phyloP scores from a whole-genome alignment of 2,888 invertebrate genomes.

The Tholera decimalis region DNA sequence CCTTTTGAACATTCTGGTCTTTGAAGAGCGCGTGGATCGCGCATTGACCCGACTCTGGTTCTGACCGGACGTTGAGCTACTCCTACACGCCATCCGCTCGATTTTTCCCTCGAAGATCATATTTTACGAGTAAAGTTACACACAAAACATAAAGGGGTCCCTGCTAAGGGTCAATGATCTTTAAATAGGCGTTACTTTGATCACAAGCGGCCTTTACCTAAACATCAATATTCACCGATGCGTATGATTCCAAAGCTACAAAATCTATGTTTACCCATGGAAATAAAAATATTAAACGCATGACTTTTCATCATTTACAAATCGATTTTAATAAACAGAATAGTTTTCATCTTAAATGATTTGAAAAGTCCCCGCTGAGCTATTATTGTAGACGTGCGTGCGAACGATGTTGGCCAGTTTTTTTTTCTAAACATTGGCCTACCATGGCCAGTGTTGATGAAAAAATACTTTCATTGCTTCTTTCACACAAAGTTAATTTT shows the following conservation, averaged over 20 bases:
- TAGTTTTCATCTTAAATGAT: slow-evolving; percentile 61
- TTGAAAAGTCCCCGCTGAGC: slow-evolving; percentile 78
- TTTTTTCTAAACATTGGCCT: slow-evolving; percentile 21
- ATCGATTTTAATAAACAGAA: slow-evolving; percentile 52
- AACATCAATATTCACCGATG: slow-evolving; percentile 51
- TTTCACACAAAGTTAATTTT: background rate
- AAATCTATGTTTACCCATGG: slow-evolving; percentile 35
- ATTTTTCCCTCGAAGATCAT: slow-evolving; percentile 6
- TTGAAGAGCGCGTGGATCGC: no score
- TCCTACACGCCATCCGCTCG: slow-evolving; percentile 5
- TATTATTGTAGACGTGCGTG: slow-evolving; percentile 78
- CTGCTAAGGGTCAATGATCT: slow-evolving; percentile 36
- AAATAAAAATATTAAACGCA: slow-evolving; percentile 57
- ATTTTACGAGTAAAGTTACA: slow-evolving; percentile 10
- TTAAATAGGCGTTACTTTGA: slow-evolving; percentile 45
- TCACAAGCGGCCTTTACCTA: slow-evolving; percentile 30
- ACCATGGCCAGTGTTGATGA: background rate
- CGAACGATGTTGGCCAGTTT: slow-evolving; percentile 53
- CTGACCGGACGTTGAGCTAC: no score
- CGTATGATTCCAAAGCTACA: slow-evolving; percentile 35
- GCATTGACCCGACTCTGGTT: no score
- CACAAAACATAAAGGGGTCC: slow-evolving; percentile 11
- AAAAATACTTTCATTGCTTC: background rate
- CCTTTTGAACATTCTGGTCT: no score
- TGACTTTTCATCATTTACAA: slow-evolving; percentile 49